Evolutionary conservation across 1,140 invertebrate genomes (phyloP).

Genomic region (Lanistes nyassanus): DNA sequence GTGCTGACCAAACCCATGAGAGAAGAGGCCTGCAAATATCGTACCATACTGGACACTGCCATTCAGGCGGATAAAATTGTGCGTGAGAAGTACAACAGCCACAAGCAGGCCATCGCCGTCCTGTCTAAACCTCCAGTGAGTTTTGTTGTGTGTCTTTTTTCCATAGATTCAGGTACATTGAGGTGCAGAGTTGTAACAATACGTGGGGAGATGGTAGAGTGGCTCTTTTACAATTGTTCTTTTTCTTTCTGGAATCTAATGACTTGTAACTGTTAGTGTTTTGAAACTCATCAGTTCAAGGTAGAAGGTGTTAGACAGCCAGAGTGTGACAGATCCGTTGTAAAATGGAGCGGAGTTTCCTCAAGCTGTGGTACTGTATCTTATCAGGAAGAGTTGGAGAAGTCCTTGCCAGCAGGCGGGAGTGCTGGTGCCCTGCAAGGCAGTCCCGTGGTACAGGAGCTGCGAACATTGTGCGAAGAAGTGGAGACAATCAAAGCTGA

Average conservation of each 20-base stretch:
- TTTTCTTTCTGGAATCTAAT: too few relatives aligned
- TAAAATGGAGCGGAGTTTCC: neutral
- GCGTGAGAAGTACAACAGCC: slow-evolving; percentile 84
- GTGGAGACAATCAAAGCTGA: slow-evolving; percentile 90
- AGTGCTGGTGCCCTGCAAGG: slow-evolving; percentile 47
- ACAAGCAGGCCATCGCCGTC: slow-evolving; percentile 84
- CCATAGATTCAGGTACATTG: too few relatives aligned
- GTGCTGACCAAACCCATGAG: slow-evolving; percentile 84
- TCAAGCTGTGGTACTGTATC: neutral
- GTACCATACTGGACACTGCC: slow-evolving; percentile 89
- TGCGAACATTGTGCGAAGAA: slow-evolving; percentile 76
- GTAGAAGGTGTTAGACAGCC: too few relatives aligned
- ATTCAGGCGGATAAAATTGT: slow-evolving; percentile 82
- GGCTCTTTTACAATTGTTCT: too few relatives aligned
- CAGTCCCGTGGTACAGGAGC: slow-evolving; percentile 63
- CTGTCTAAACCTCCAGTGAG: slow-evolving; percentile 78
- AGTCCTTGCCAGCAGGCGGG: slow-evolving; percentile 35
- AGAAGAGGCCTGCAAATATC: slow-evolving; percentile 89
- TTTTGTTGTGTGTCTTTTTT: too few relatives aligned
- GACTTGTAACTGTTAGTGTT: too few relatives aligned
- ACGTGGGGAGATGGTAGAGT: too few relatives aligned
- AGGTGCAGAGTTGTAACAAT: too few relatives aligned
- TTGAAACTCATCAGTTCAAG: too few relatives aligned
- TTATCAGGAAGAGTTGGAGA: slow-evolving; percentile 65
- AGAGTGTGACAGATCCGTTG: neutral